phyloP scores from a whole-genome alignment of 2,888 invertebrate genomes.

The Hypselothyrea guttata region DNA sequence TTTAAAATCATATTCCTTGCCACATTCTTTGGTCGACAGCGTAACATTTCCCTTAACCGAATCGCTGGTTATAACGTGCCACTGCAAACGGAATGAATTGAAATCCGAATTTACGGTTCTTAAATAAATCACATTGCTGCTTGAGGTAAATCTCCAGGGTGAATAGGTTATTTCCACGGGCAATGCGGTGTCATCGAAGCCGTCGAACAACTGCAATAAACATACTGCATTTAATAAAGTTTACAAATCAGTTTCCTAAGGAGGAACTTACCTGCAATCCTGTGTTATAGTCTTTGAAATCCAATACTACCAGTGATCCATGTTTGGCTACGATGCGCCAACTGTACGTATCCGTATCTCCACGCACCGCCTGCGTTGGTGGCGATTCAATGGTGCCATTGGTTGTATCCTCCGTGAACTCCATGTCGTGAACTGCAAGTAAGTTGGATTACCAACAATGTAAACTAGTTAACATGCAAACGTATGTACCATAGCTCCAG shows the following conservation, averaged over 20 bases:
- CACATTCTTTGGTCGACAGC: conserved; percentile 45
- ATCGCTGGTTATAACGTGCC: conserved; percentile 68
- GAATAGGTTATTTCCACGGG: conserved; percentile 54
- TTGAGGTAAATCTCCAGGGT: conserved; percentile 83
- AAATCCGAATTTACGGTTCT: conserved; percentile 62
- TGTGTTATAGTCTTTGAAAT: conserved; percentile 71
- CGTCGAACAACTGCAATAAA: conserved; percentile 88
- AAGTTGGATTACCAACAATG: neutral
- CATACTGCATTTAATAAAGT: no score
- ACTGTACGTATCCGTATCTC: conserved; percentile 63
- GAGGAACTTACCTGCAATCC: conserved; percentile 74
- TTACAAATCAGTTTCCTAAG: no score
- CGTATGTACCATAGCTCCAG: conserved; percentile 85
- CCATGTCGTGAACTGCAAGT: conserved; percentile 71
- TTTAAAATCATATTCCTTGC: conserved; percentile 23
- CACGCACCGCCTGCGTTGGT: conserved; percentile 53
- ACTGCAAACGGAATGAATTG: conserved; percentile 72
- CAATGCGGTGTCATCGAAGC: conserved; percentile 86
- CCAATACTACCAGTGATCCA: conserved; percentile 52
- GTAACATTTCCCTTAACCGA: conserved; percentile 26
- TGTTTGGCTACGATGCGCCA: conserved; percentile 77
- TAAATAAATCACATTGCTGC: conserved; percentile 86
- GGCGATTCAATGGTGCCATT: conserved; percentile 77
- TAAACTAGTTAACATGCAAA: neutral
- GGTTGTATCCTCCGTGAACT: conserved; percentile 55